A percentile compares a stretch with the other conserved stretches of the same genome.
phyloP scores from a whole-genome alignment of 2,888 invertebrate species.

The Brenthis ino region DNA sequence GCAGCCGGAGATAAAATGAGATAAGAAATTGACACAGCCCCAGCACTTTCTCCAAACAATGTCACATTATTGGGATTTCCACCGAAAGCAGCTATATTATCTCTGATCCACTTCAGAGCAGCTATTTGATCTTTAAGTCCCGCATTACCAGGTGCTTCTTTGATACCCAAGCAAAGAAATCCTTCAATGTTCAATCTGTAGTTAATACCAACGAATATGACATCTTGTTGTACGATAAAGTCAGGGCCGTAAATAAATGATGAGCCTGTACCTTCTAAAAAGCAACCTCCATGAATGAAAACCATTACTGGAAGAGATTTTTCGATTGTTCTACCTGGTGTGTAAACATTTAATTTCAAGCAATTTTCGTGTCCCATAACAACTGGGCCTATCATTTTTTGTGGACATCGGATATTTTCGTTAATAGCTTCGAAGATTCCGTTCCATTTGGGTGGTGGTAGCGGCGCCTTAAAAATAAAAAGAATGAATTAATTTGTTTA shows the following conservation, averaged over 20 bases:
- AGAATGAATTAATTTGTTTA: neutral
- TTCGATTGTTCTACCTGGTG: slow-evolving; percentile 52
- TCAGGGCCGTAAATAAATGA: slow-evolving; percentile 83
- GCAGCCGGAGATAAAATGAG: slow-evolving; percentile 65
- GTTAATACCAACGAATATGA: slow-evolving; percentile 83
- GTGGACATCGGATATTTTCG: slow-evolving; percentile 64
- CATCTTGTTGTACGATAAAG: slow-evolving; percentile 80
- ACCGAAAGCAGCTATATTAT: slow-evolving; percentile 68
- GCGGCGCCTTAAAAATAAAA: slow-evolving; percentile 62
- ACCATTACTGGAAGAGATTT: slow-evolving; percentile 82
- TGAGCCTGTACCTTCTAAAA: slow-evolving; percentile 82
- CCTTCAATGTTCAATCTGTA: slow-evolving; percentile 83
- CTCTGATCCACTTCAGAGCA: slow-evolving; percentile 67
- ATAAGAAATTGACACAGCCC: slow-evolving; percentile 68
- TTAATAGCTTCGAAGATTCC: slow-evolving; percentile 68
- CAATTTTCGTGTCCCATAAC: slow-evolving; percentile 65
- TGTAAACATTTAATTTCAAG: slow-evolving; percentile 67
- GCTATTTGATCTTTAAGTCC: slow-evolving; percentile 81
- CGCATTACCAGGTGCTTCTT: slow-evolving; percentile 85
- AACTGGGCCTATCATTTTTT: slow-evolving; percentile 55
- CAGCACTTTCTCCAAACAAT: slow-evolving; percentile 75
- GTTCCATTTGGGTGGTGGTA: slow-evolving; percentile 67
- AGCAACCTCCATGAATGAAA: slow-evolving; percentile 85
- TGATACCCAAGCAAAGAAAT: slow-evolving; percentile 84
- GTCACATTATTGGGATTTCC: slow-evolving; percentile 71